Percentiles rank a stretch among this genome's conserved stretches.
phyloP scores from a whole-genome alignment of 2,888 invertebrate genomes.

The Diachrysia chrysitis region DNA sequence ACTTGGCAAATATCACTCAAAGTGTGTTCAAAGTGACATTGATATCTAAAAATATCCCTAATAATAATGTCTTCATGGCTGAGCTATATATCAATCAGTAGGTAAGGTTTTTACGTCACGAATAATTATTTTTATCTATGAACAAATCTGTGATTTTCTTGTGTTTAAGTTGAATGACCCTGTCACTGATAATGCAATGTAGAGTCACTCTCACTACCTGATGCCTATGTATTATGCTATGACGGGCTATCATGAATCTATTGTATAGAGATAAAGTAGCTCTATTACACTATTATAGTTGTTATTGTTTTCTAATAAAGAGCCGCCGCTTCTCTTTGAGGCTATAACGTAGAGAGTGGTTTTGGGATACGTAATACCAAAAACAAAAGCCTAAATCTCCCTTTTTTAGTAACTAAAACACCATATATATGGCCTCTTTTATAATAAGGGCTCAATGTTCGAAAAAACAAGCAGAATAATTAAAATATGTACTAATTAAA shows the following conservation, averaged over 20 bases:
- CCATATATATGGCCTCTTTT: no score
- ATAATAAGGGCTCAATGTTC: no score
- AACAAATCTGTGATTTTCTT: conserved; percentile 48
- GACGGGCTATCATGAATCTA: conserved; percentile 23
- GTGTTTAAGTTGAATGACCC: conserved; percentile 52
- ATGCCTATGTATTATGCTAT: conserved; percentile 15
- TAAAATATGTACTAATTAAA: not conserved
- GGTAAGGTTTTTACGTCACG: conserved; percentile 44
- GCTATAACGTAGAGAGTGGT: not conserved
- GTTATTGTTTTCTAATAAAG: not conserved
- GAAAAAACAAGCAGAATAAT: not conserved
- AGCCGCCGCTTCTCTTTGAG: not conserved
- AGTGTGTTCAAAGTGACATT: conserved; percentile 77
- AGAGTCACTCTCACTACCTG: conserved; percentile 3
- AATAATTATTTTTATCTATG: conserved; percentile 54
- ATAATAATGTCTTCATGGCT: conserved; percentile 61
- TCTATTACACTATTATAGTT: conserved; percentile 13
- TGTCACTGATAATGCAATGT: conserved; percentile 23
- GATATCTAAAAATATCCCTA: conserved; percentile 72
- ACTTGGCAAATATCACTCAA: conserved; percentile 73
- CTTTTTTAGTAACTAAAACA: not conserved
- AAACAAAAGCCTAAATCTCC: not conserved
- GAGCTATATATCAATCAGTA: conserved; percentile 34
- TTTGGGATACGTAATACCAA: not conserved
- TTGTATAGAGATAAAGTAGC: conserved; percentile 11